A percentile compares a stretch with the other conserved stretches of the same genome.
phyloP scores from a whole-genome alignment of 2,888 invertebrate species.

The Dexiosoma caninum region DNA sequence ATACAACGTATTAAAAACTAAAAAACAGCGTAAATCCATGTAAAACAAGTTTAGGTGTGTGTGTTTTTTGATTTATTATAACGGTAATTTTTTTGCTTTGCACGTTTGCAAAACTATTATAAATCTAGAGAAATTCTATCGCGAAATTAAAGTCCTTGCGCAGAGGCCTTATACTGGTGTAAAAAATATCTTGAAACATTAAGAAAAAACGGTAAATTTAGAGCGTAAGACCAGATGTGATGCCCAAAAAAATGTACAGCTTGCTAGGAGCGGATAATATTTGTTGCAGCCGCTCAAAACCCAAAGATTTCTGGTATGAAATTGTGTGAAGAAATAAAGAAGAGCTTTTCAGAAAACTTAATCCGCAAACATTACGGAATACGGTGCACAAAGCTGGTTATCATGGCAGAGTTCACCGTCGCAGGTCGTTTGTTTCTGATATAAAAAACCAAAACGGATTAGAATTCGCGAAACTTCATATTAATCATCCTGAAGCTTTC shows the following conservation, averaged over 20 bases:
- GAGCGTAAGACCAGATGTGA: neutral
- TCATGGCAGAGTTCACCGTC: neutral
- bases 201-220: neutral
- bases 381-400: neutral
- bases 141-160: neutral
- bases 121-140: neutral
- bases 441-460: neutral
- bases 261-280: neutral
- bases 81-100: neutral
- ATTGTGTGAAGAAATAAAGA: neutral
- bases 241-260: neutral
- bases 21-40: too few relatives aligned
- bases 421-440: neutral
- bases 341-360: neutral
- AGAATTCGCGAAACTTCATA: neutral
- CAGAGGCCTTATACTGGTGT: neutral
- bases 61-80: too few relatives aligned
- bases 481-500: constrained; percentile 14
- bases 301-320: too few relatives aligned
- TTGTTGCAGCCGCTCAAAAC: too few relatives aligned
- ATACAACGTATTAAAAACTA: too few relatives aligned
- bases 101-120: neutral
- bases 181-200: constrained; percentile 2
- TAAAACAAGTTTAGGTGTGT: too few relatives aligned
- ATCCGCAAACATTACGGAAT: constrained; percentile 4